Base-by-base conservation (phyloP, 2,113 vertebrate species). In the Eleginops maclovinus region DNA sequence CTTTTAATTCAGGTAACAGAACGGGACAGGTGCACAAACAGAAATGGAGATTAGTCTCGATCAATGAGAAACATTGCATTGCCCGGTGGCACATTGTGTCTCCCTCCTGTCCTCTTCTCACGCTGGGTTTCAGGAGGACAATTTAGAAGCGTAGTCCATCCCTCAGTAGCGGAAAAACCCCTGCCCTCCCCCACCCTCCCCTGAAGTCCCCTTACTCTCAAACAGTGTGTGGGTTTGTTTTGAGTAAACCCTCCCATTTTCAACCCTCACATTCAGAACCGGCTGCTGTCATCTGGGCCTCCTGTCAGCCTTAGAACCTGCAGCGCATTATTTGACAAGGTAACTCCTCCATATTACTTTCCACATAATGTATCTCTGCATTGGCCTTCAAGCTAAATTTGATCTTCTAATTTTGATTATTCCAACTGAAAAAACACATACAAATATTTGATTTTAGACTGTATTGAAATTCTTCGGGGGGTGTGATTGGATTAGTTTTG, bases 251-350 rank as follows among this genome's bases (percentile, higher is more conserved):
- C 89, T 93, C 90, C 92, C 89, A 83, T 93, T 92, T 77, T 93
- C 83, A 93, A 93, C 92, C 93, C 94, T 89, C 92, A 94, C 91
- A 94, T 94, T 94, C 94, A 95, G 95, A 95, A 95, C 89, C 95
- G 94, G 62, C 93, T 95, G 93, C 94, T 95, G 94, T 95, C 94
- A 82, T 95, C 94, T 84, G 95, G 93, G 91, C 94, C 95, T 87
- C 94, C 94, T 75, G 92, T 95, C 93, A 95, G 94, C 93, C 91
- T 95, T 93, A 95, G 94, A 94, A 94, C 92, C 94, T 94, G 91
- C 94, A 95, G 94, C 93, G 93, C 93, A 79, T 93, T 95, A 88
- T 94, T 91, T 92, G 95, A 95, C 90, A 94, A 95, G 95, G 95
- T 95, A 95, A 94, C 84, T 91, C 79, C 91, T 94, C 90, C 88